Conservation (phyloP, 2,888 invertebrate species). For the Callyntrura guangdongensis region DNA sequence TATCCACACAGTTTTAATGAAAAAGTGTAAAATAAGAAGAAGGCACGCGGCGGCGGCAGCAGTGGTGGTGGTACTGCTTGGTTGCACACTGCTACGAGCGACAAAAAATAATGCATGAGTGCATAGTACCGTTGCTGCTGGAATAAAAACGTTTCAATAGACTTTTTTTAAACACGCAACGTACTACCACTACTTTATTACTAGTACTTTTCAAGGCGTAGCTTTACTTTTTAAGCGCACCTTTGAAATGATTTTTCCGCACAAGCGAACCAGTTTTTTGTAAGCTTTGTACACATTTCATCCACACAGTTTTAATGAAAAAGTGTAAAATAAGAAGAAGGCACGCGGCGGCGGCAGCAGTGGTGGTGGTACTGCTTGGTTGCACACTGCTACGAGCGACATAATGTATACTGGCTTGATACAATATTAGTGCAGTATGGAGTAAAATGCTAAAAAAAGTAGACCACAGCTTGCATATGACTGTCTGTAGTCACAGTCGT, state of each 20-base stretch:
- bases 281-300: background rate
- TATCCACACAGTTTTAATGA: slow-evolving; percentile 18
- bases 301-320: slow-evolving; percentile 21
- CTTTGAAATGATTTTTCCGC: slow-evolving; percentile 12
- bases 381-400: background rate
- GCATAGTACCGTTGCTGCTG: no score
- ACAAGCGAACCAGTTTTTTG: background rate
- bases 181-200: no score
- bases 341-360: background rate
- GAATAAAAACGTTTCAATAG: no score
- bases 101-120: no score
- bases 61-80: background rate
- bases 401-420: no score
- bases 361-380: background rate
- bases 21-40: background rate
- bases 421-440: no score
- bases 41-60: background rate
- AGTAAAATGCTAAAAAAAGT: no score
- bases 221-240: background rate
- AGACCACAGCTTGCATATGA: no score
- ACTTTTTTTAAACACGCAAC: no score
- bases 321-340: background rate
- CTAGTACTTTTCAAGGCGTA: no score
- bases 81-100: background rate
- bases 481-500: no score